Conservation (phyloP, 1,140 invertebrate species). For the Brachionus rotundiformis region DNA sequence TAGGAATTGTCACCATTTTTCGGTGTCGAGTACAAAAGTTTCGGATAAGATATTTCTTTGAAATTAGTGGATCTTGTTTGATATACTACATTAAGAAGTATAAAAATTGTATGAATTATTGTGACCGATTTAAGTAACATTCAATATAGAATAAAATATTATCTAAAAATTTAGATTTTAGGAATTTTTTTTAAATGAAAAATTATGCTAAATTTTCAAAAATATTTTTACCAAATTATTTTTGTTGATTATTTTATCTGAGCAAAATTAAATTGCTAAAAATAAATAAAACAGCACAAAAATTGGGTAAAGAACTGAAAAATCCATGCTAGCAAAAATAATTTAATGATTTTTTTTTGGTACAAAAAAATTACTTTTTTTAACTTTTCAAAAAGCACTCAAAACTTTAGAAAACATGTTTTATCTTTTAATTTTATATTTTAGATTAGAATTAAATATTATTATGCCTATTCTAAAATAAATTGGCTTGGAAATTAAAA, state of each 20-base stretch:
- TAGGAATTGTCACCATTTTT: neutral
- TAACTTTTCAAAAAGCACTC: too few relatives aligned
- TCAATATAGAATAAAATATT: neutral
- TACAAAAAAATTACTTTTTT: too few relatives aligned
- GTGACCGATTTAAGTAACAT: neutral
- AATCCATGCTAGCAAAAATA: neutral
- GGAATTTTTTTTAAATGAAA: neutral
- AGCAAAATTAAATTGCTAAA: slow-evolving; percentile 10
- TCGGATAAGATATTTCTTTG: neutral
- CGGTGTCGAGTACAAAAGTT: neutral
- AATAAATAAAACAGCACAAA: neutral
- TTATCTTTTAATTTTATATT: too few relatives aligned
- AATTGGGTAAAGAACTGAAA: neutral
- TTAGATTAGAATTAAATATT: too few relatives aligned
- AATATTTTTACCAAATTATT: slow-evolving; percentile 4
- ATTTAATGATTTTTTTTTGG: neutral
- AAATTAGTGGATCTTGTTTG: neutral
- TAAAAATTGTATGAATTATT: neutral
- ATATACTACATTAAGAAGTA: neutral
- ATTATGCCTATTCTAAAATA: too few relatives aligned
- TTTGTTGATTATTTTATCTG: neutral
- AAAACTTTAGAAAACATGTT: too few relatives aligned
- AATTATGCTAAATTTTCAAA: neutral
- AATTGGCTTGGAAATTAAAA: too few relatives aligned
- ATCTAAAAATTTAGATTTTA: slow-evolving; percentile 6